These are phyloP conservation scores for Forbesichthys agassizii DNA, from an alignment of 2,113 vertebrate genomes.

Conservation along the genomic window DNA sequence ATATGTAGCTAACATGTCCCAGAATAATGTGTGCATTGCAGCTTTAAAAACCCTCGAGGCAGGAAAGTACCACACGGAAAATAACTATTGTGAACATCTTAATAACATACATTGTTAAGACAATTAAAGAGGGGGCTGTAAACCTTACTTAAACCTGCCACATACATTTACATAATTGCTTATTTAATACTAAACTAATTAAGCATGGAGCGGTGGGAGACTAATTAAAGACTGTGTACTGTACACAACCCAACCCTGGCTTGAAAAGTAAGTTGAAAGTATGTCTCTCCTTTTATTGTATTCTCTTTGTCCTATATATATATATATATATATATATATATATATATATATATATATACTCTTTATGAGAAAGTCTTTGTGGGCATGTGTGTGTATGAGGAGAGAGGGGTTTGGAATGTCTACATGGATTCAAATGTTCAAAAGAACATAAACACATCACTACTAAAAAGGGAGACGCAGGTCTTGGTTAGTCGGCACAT, in stretches of 20 bases:
- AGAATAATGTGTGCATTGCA: too few relatives aligned
- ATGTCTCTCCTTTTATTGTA: slow-evolving; percentile 10
- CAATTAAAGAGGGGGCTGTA: slow-evolving; percentile 60
- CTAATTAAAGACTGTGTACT: slow-evolving; percentile 63
- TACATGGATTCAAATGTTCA: slow-evolving; percentile 54
- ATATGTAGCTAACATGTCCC: too few relatives aligned
- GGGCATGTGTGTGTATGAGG: slow-evolving; percentile 10
- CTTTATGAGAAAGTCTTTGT: slow-evolving; percentile 1
- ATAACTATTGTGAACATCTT: slow-evolving; percentile 39
- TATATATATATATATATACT: slow-evolving; percentile 14
- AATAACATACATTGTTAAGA: slow-evolving; percentile 61
- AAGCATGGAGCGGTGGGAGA: slow-evolving; percentile 53
- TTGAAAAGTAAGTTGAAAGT: slow-evolving; percentile 37
- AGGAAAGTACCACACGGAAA: slow-evolving; percentile 22
- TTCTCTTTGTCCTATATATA: slow-evolving; percentile 20
- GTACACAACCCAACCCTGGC: slow-evolving; percentile 27
- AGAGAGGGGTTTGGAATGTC: slow-evolving; percentile 14
- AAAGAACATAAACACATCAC: slow-evolving; percentile 50
- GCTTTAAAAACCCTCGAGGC: not conserved
- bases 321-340: too few relatives aligned
- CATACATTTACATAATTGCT: slow-evolving; percentile 64
- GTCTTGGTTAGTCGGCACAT: not conserved
- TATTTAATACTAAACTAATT: slow-evolving; percentile 67
- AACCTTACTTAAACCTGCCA: slow-evolving; percentile 58
- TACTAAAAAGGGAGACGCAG: slow-evolving; percentile 32